phyloP scores from a whole-genome alignment of 2,113 vertebrate species.

The Catharus bicknelli region DNA sequence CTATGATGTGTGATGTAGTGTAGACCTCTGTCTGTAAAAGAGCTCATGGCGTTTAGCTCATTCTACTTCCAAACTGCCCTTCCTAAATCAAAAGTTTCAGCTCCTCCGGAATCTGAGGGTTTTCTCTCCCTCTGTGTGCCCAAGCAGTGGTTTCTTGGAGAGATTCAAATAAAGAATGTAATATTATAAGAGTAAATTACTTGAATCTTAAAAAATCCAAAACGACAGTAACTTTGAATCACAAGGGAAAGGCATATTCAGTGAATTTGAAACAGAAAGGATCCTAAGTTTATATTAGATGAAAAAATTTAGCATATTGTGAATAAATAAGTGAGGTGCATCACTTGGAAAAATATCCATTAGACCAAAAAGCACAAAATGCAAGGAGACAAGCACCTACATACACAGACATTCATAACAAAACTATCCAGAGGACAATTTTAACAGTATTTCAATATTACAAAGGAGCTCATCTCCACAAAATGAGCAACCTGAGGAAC shows the following conservation, averaged over 20 bases:
- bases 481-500: background rate
- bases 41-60: background rate
- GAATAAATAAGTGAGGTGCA: background rate
- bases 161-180: background rate
- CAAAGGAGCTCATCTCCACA: background rate
- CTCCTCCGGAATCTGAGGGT: background rate
- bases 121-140: background rate
- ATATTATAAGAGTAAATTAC: background rate
- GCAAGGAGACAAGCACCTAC: background rate
- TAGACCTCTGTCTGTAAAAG: background rate
- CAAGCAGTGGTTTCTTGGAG: background rate
- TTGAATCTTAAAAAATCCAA: background rate
- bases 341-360: background rate
- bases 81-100: background rate
- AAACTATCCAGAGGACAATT: background rate
- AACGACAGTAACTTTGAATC: background rate
- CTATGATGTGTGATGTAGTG: background rate
- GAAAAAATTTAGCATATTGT: background rate
- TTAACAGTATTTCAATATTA: background rate
- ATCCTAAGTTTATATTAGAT: background rate
- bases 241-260: background rate
- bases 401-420: background rate
- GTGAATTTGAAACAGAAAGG: background rate
- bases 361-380: background rate
- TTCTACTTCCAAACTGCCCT: background rate